Conservation (phyloP, 2,888 invertebrate genomes). For the Tortricodes alternella region DNA sequence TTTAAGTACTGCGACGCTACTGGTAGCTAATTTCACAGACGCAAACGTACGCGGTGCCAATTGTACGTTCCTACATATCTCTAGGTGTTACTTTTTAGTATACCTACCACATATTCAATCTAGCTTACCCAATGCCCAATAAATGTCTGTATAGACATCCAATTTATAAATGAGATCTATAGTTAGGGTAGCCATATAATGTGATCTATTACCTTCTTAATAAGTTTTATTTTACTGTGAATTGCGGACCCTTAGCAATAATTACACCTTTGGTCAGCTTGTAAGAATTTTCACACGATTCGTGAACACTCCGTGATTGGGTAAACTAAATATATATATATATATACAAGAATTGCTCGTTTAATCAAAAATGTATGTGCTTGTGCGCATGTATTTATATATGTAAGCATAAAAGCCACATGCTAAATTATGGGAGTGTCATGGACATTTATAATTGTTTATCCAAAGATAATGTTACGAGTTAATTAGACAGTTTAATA, state of each 20-base stretch:
- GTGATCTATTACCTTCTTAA: neutral
- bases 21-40: no score
- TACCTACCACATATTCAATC: no score
- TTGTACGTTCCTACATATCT: no score
- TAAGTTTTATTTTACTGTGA: neutral
- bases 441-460: no score
- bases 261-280: neutral
- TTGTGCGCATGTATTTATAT: no score
- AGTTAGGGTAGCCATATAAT: neutral
- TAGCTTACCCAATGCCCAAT: no score
- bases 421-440: no score
- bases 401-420: no score
- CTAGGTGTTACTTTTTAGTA: no score
- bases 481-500: neutral
- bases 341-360: neutral
- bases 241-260: neutral
- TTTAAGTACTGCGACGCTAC: no score
- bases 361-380: no score
- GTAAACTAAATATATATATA: neutral
- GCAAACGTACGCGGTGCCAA: no score
- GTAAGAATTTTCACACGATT: slow-evolving; percentile 16
- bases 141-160: neutral
- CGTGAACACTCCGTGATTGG: slow-evolving; percentile 19
- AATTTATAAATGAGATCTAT: neutral
- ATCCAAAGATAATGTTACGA: neutral